Conservation (phyloP, 2,113 vertebrate genomes). For the Lepus timidus region DNA sequence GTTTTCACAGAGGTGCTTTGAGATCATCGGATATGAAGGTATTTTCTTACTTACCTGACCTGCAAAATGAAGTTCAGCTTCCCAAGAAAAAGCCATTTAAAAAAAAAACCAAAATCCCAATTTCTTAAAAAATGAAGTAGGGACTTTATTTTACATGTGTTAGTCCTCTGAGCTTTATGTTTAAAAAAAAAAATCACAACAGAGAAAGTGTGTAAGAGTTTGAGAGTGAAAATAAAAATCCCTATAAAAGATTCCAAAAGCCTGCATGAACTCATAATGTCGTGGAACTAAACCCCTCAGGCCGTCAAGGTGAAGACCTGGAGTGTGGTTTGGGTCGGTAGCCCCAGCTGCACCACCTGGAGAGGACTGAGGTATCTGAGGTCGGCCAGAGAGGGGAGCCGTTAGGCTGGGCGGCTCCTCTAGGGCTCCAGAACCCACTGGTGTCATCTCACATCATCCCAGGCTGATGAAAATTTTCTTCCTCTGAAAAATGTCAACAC, state of each 20-base stretch:
- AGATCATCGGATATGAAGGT: constrained; percentile 70
- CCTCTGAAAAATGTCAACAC: neutral
- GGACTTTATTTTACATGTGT: constrained; percentile 58
- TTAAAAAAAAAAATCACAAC: constrained; percentile 54
- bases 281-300: constrained; percentile 83
- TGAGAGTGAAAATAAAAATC: constrained; percentile 74
- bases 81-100: constrained; percentile 51
- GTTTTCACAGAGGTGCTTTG: constrained; percentile 75
- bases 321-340: constrained; percentile 50
- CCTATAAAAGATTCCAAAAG: constrained; percentile 82
- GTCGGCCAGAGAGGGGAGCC: neutral
- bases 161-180: constrained; percentile 50
- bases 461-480: neutral
- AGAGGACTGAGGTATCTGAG: constrained; percentile 60
- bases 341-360: constrained; percentile 44
- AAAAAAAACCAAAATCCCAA: neutral
- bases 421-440: neutral
- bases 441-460: constrained; percentile 46
- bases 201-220: constrained; percentile 66
- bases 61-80: constrained; percentile 73
- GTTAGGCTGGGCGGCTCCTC: neutral
- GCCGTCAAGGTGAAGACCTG: constrained; percentile 79
- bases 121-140: constrained; percentile 56
- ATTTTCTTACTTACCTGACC: constrained; percentile 63
- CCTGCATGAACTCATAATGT: constrained; percentile 78